These are phyloP conservation scores for Heliconius hewitsoni DNA, from an alignment of 1,140 invertebrate species.

Conservation along the genomic window DNA sequence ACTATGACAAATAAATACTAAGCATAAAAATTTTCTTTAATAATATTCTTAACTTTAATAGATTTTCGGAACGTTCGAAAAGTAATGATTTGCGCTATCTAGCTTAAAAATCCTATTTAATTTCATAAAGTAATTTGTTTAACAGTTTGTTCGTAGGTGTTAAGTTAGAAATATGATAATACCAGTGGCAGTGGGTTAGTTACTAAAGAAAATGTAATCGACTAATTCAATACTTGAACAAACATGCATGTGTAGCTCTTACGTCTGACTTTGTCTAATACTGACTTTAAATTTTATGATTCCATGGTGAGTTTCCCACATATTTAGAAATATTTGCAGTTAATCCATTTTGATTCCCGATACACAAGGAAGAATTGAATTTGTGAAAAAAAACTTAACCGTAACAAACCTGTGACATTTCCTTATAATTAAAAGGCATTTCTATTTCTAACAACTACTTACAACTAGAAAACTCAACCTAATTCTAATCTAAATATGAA, in stretches of 20 bases:
- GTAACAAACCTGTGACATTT: constrained; percentile 31
- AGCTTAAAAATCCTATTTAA: too few relatives aligned
- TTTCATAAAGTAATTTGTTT: not conserved
- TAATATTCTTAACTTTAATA: too few relatives aligned
- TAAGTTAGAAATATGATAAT: constrained; percentile 8
- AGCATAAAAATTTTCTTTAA: too few relatives aligned
- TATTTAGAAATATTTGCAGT: too few relatives aligned
- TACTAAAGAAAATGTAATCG: not conserved
- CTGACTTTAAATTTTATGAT: too few relatives aligned
- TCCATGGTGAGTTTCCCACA: too few relatives aligned
- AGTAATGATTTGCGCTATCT: too few relatives aligned
- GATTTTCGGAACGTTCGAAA: too few relatives aligned
- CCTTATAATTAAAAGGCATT: constrained; percentile 37
- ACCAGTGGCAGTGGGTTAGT: not conserved
- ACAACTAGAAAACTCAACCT: constrained; percentile 4
- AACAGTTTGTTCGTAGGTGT: not conserved
- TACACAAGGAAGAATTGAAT: not conserved
- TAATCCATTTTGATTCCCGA: too few relatives aligned
- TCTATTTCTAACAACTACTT: constrained; percentile 21
- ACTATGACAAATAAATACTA: too few relatives aligned
- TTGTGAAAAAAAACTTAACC: not conserved
- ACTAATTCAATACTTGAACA: not conserved
- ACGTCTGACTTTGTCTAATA: too few relatives aligned
- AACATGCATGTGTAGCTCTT: too few relatives aligned
- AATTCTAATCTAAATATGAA: constrained; percentile 1